Base-by-base conservation (phyloP, 2,113 vertebrate species). In the Lamprologus ornatipinnis region DNA sequence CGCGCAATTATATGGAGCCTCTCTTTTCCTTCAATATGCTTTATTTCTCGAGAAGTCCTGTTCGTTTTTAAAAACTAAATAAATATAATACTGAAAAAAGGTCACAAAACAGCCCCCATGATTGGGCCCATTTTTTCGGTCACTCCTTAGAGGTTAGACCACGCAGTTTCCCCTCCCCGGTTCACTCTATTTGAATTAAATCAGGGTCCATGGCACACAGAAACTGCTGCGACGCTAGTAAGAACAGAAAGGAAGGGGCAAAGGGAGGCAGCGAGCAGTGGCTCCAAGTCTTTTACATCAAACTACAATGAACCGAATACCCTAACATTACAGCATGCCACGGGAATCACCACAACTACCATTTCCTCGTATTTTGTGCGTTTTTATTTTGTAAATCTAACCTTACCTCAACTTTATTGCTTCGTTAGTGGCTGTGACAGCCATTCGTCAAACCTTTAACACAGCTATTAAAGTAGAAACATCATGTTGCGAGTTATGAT, bases 1-100 rank as follows among this genome's bases (percentile, higher is more conserved):
- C 49, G 81, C 87, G 91, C 87, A 92, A 94, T 94, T 93, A 91
- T 88, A 88, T 65, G 54, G 60, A 92, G 82, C 86, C 86, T 85
- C 78, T 86, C 82, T 87, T 87, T 88, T 85, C 81, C 79, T 80
- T 88, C 81, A 28, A 81, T 83, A 15, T 83, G 79, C 80, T 87
- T 55, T 53, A 91, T 63, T 83, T 86, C 51, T 91, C 51, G 15
- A 92, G 80, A 33, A 83, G 55, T 65, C 60, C 23, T 68, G 53
- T 83, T 79, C 82, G 70, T 90, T 78, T 90, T 82, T 42, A 80
- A 75, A 80, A 73, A 51, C 2, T 15, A 26, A 19, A 28, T 17
- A 73, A 28, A 47, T 45, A 73, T 40, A 26, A 28, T 28, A 28
- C 23, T 35, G 12, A 54, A 63, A 80, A 70, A 7, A 23, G 13